Conservation (phyloP, 2,797 vertebrate species). For the Sebastolobus altivelis region DNA sequence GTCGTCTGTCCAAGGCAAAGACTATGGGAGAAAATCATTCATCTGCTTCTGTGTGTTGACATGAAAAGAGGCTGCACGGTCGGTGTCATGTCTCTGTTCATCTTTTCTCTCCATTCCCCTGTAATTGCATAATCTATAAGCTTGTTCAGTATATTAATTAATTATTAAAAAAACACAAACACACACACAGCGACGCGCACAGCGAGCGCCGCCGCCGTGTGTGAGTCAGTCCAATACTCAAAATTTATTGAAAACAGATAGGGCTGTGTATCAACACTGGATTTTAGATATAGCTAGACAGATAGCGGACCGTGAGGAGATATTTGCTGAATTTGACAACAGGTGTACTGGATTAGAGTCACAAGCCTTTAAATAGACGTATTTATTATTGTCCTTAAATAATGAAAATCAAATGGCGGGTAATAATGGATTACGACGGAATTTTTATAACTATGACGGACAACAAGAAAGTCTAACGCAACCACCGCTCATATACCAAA, state of each 20-base stretch:
- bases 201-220: no score
- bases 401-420: background rate
- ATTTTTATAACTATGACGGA: background rate
- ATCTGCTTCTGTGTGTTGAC: no score
- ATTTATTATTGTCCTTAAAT: background rate
- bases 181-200: no score
- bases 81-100: no score
- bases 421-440: background rate
- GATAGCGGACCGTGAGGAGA: no score
- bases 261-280: background rate
- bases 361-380: background rate
- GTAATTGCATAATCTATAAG: background rate
- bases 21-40: no score
- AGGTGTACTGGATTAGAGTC: background rate
- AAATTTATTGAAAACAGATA: background rate
- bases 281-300: background rate
- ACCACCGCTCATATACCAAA: background rate
- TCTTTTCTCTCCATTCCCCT: no score
- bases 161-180: background rate
- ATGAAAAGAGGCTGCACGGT: no score
- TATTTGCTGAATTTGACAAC: no score
- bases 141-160: background rate
- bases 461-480: no score
- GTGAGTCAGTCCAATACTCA: background rate
- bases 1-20: no score